Base-by-base conservation (phyloP, 2,888 invertebrate species). In the Acholoe squamosa region DNA sequence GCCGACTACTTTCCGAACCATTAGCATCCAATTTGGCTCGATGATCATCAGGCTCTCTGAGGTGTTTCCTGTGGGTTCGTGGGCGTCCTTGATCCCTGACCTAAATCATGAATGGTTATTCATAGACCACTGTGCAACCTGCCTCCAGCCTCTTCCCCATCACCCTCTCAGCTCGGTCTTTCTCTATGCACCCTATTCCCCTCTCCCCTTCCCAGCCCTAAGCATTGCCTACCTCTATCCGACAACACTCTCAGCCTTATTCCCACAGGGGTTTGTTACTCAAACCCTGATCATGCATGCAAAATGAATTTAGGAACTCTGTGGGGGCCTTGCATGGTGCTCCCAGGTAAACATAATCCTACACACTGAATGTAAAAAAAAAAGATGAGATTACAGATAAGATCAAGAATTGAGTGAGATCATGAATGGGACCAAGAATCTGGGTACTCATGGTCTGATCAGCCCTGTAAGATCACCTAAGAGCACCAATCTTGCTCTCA, bases 11-110 rank as follows among this genome's bases (percentile, higher is more conserved):
- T 86, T 86, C 56, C 52, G 54, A 56, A 25, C 86, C 86, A 86
- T 86, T 86, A 86, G 86, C 52, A 86, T 86, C 86, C 86, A 86
- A 86, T 86, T 86, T 86, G 52, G 86, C 54, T 56, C 86, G 54
- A 86, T 86, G 86, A 86, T 86, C 86, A 86, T 86, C 86, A 28
- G 86, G 86, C 86, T 31, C 28, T 86, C 54, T 31, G 86, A 86
- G 86, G 86, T 86, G 86, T 86, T 86, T 86, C 86, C 86, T 56
- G 86, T 28, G 54, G 52, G 86, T 54, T n/a, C 16, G 28, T 31
- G 54, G 28, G 16, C n/a, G 52, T n/a, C 86, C 86, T 52, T 86
- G 86, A 86, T 86, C 86, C 86, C 86, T 31, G 86, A 86, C 86
- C 86, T 54, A 52, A 52, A 86, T 86, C 86, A 28, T 86, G 86